Evolutionary conservation across 2,888 invertebrate species (phyloP).

Genomic region (Melanchra persicariae): DNA sequence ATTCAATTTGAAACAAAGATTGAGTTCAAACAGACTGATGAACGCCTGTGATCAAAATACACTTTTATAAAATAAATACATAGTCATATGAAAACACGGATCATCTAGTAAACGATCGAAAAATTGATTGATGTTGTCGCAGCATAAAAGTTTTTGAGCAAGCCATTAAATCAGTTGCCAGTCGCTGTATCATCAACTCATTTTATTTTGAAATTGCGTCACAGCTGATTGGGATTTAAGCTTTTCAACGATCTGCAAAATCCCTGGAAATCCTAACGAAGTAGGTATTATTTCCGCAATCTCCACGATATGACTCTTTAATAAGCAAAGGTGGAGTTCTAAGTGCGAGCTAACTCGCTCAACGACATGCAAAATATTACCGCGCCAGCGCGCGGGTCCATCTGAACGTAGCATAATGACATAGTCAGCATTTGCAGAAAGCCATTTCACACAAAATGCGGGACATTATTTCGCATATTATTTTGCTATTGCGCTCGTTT

Average conservation of each 20-base stretch:
- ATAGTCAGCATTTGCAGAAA: conserved; percentile 37
- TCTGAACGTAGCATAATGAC: conserved; percentile 37
- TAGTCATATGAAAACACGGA: conserved; percentile 38
- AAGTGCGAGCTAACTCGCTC: conserved; percentile 36
- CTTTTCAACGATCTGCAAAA: conserved; percentile 8
- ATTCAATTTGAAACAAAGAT: conserved; percentile 64
- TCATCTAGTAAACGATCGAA: conserved; percentile 44
- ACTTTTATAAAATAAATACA: conserved; percentile 51
- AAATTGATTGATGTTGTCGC: conserved; percentile 46
- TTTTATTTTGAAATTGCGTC: conserved; percentile 3
- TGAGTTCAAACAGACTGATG: conserved; percentile 62
- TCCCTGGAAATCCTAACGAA: neutral
- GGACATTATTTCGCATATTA: conserved; percentile 30
- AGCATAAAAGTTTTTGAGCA: conserved; percentile 24
- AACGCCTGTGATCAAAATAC: conserved; percentile 50
- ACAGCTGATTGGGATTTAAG: neutral
- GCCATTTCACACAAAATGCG: conserved; percentile 32
- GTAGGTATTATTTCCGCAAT: conserved; percentile 26
- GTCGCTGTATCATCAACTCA: neutral
- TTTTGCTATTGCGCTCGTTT: conserved; percentile 13
- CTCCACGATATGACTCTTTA: conserved; percentile 25
- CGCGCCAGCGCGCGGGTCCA: conserved; percentile 8
- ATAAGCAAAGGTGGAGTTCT: conserved; percentile 25
- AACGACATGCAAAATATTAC: conserved; percentile 57
- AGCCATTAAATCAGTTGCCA: neutral